A percentile compares a stretch with the other conserved stretches of the same genome.
These are phyloP conservation scores for Drosophila nr. fundita DNA, from an alignment of 2,888 invertebrate genomes.

Conservation along the genomic window DNA sequence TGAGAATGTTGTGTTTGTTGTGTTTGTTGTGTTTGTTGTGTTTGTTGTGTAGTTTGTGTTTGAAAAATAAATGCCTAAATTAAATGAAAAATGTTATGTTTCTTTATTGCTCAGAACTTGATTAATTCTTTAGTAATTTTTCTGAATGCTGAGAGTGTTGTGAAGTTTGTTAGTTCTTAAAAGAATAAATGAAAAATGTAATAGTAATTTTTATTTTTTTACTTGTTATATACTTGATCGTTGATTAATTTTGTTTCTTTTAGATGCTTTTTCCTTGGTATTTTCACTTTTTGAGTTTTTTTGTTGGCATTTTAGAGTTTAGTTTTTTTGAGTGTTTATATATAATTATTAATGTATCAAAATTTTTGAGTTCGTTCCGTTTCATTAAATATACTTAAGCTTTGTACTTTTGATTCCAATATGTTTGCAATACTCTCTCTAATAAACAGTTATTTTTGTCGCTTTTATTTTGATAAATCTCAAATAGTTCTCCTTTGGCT, in stretches of 20 bases:
- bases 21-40: not conserved
- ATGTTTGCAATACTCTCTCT: slow-evolving; percentile 46
- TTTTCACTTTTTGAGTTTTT: not conserved
- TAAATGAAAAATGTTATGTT: not conserved
- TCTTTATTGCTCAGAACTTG: not conserved
- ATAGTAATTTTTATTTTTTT: not conserved
- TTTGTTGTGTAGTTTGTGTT: not conserved
- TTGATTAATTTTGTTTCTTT: not conserved
- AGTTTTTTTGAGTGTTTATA: not conserved
- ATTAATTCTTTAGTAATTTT: not conserved
- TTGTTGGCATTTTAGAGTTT: not conserved
- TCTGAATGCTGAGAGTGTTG: not conserved
- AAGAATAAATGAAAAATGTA: not conserved
- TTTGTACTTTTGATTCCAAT: slow-evolving; percentile 76
- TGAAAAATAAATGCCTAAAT: not conserved
- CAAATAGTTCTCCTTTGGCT: not conserved
- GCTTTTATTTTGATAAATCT: slow-evolving; percentile 26
- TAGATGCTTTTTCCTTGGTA: not conserved
- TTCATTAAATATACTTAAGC: slow-evolving; percentile 31
- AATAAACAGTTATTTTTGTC: slow-evolving; percentile 15
- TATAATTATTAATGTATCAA: slow-evolving; percentile 22
- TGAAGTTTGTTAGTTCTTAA: not conserved
- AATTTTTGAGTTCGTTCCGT: slow-evolving; percentile 38
- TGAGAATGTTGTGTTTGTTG: not conserved
- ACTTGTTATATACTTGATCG: not conserved